phyloP scores from a whole-genome alignment of 2,888 invertebrate genomes.

The Drosophila stalkeri region DNA sequence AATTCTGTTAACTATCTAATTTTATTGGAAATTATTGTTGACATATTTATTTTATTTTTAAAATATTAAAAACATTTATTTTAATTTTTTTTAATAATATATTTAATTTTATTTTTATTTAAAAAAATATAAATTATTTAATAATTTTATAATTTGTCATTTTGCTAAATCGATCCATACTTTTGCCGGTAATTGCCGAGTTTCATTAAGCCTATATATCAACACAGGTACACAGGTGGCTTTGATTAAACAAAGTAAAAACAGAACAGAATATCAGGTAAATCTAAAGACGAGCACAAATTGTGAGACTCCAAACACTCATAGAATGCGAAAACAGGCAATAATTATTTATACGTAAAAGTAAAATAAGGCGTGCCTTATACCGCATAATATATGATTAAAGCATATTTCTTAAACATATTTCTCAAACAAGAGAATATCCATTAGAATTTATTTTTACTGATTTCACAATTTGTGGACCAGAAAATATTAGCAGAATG shows the following conservation, averaged over 20 bases:
- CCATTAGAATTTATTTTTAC: neutral
- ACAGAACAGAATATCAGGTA: neutral
- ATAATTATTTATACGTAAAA: neutral
- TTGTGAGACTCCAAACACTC: neutral
- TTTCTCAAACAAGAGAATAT: neutral
- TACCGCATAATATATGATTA: neutral
- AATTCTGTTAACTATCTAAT: neutral
- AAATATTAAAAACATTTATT: neutral
- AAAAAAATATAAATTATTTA: neutral
- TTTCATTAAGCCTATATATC: neutral
- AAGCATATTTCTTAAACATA: neutral
- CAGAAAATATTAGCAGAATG: neutral
- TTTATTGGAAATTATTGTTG: neutral
- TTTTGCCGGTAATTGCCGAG: neutral
- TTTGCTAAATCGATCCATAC: neutral
- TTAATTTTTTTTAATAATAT: neutral
- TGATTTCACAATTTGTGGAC: neutral
- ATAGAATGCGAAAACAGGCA: neutral
- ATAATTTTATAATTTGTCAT: neutral
- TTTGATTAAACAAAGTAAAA: neutral
- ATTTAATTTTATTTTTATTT: neutral
- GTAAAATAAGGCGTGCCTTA: neutral
- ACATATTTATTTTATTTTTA: neutral
- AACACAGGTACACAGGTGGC: constrained; percentile 1
- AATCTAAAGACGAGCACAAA: neutral